Conservation (phyloP, 2,113 vertebrate genomes). For the Puntigrus tetrazona region DNA sequence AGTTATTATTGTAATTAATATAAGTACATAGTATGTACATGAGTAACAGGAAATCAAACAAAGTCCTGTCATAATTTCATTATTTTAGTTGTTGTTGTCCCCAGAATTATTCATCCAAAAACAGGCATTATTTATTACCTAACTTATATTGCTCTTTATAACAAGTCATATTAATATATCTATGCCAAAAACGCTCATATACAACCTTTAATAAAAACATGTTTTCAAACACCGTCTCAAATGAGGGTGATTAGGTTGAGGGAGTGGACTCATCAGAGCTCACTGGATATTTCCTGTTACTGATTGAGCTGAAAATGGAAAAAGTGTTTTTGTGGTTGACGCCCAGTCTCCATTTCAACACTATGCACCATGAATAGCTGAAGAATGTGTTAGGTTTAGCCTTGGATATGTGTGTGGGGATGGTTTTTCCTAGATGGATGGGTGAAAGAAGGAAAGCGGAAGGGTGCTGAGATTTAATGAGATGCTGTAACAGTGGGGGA, state of each 20-base stretch:
- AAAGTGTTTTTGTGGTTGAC: conserved; percentile 24
- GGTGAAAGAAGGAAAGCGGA: conserved; percentile 83
- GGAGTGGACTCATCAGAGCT: not conserved
- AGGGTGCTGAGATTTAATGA: conserved; percentile 91
- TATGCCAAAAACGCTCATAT: not conserved
- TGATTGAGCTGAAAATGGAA: conserved; percentile 13
- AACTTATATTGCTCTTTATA: not conserved
- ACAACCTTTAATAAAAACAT: not conserved
- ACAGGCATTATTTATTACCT: not conserved
- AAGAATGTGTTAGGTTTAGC: conserved; percentile 60
- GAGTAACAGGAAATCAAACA: too few relatives aligned
- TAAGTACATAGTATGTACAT: too few relatives aligned
- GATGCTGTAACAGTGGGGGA: conserved; percentile 91
- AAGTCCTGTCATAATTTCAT: too few relatives aligned
- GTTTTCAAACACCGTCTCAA: not conserved
- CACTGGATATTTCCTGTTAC: conserved; percentile 21
- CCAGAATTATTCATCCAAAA: not conserved
- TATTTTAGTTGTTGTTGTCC: not conserved
- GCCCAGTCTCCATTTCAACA: conserved; percentile 24
- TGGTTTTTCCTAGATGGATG: not conserved
- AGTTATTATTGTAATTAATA: too few relatives aligned
- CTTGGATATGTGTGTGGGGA: conserved; percentile 72
- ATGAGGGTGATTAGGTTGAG: not conserved
- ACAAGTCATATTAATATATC: not conserved
- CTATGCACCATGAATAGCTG: conserved; percentile 56